Percentiles rank a stretch among this genome's conserved stretches.
These are phyloP conservation scores for Scaptomyza tumidula DNA, from an alignment of 2,888 invertebrate genomes.

Conservation along the genomic window DNA sequence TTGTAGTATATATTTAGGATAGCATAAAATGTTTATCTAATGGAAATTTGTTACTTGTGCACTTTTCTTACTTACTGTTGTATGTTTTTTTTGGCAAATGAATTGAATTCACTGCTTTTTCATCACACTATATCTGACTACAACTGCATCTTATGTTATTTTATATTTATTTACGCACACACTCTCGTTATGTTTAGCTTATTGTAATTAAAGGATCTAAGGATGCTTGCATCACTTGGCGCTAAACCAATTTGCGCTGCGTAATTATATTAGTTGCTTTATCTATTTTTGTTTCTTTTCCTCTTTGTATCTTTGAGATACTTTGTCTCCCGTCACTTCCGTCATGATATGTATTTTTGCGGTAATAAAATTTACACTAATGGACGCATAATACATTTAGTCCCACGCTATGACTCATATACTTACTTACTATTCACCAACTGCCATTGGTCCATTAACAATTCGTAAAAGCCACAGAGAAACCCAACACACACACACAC, in stretches of 20 bases:
- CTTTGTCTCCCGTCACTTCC: conserved; percentile 32
- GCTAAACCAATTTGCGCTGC: conserved; percentile 65
- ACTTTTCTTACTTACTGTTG: neutral
- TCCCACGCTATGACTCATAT: conserved; percentile 40
- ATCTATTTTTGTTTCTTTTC: neutral
- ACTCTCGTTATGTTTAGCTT: neutral
- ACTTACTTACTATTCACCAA: neutral
- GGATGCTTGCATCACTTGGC: conserved; percentile 51
- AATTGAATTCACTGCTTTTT: conserved; percentile 39
- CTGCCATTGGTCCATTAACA: conserved; percentile 20
- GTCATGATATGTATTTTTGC: conserved; percentile 37
- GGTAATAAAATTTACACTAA: conserved; percentile 73
- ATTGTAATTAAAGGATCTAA: conserved; percentile 59
- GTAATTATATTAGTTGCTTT: conserved; percentile 63
- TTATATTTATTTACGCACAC: neutral
- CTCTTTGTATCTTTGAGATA: conserved; percentile 47
- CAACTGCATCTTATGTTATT: no score
- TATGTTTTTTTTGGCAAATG: conserved; percentile 28
- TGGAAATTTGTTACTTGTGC: conserved; percentile 31
- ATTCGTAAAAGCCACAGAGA: conserved; percentile 34
- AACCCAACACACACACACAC: neutral
- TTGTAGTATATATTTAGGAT: conserved; percentile 7
- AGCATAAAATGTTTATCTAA: conserved; percentile 55
- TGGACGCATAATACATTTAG: conserved; percentile 63
- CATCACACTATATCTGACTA: no score